Conservation (phyloP, 2,797 vertebrate genomes). For the Urosaurus nigricauda region DNA sequence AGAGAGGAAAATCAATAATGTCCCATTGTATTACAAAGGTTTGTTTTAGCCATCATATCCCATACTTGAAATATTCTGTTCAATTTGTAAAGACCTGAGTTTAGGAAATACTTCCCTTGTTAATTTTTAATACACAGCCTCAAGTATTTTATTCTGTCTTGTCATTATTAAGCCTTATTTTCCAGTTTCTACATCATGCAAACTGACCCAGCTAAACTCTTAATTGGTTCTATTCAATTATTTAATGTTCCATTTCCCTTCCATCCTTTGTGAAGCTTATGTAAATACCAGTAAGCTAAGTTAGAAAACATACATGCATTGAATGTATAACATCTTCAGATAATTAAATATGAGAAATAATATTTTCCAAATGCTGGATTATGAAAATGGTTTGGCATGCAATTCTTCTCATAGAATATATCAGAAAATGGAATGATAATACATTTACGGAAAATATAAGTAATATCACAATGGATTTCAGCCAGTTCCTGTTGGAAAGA, state of each 20-base stretch:
- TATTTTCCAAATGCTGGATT: neutral
- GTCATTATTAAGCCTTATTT: constrained; percentile 14
- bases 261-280: neutral
- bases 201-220: neutral
- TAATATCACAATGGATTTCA: neutral
- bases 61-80: rapidly evolving
- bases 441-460: neutral
- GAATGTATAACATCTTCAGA: neutral
- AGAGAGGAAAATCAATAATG: neutral
- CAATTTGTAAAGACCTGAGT: neutral
- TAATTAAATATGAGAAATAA: neutral
- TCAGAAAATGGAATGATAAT: neutral
- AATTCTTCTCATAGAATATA: neutral
- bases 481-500: too few species aligned
- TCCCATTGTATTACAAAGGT: rapidly evolving
- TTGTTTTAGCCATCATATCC: neutral
- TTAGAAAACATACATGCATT: neutral
- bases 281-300: neutral
- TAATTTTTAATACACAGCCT: neutral
- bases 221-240: neutral
- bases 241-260: neutral
- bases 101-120: rapidly evolving
- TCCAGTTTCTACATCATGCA: neutral
- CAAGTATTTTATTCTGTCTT: neutral
- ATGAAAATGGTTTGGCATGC: neutral